These are phyloP conservation scores for Odontophorus gujanensis DNA, from an alignment of 2,113 vertebrate genomes.

Conservation along the genomic window DNA sequence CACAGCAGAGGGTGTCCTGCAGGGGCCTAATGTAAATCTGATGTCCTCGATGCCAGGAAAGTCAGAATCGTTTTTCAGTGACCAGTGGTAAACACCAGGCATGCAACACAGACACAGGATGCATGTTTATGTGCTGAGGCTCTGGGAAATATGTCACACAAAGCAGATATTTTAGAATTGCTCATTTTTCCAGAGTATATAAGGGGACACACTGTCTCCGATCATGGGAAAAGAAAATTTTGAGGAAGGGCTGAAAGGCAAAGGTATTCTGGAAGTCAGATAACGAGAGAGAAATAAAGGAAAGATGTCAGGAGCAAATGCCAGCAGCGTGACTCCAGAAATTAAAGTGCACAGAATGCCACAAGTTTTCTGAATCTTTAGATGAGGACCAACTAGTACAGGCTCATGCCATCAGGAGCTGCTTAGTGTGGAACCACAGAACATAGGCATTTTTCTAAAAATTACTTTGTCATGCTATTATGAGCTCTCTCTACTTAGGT, in stretches of 20 bases:
- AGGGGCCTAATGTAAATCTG: neutral
- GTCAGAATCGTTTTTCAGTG: neutral
- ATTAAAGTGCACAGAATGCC: neutral
- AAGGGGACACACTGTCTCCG: fast-evolving
- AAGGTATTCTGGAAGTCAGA: neutral
- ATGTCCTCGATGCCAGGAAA: neutral
- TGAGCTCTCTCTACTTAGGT: neutral
- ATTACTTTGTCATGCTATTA: neutral
- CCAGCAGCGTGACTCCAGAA: neutral
- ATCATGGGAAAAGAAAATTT: neutral
- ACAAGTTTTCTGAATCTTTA: neutral
- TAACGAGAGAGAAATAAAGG: neutral
- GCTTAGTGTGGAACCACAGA: neutral
- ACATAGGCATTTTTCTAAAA: neutral
- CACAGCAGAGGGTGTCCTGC: neutral
- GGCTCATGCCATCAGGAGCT: neutral
- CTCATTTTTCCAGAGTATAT: neutral
- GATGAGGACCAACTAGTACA: neutral
- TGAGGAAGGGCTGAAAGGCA: neutral
- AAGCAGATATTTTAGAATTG: neutral
- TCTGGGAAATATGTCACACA: neutral
- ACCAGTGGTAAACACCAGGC: neutral
- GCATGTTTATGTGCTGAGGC: fast-evolving
- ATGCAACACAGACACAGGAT: neutral
- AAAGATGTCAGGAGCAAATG: neutral